Percentiles rank a stretch among this genome's conserved stretches.
These are phyloP conservation scores for Resseliella maxima DNA, from an alignment of 2,888 invertebrate genomes.

Conservation along the genomic window DNA sequence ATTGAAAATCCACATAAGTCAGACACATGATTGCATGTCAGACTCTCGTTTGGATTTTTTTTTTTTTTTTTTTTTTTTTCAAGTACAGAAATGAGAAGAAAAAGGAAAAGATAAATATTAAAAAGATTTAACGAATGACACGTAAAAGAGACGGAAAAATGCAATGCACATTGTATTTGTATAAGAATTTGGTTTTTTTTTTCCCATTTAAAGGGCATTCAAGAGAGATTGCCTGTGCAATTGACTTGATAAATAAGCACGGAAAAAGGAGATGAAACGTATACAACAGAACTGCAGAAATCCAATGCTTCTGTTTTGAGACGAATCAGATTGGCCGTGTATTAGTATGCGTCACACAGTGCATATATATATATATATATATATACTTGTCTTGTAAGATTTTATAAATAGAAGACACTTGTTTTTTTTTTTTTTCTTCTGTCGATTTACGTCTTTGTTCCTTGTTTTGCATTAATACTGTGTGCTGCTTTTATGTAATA, in stretches of 20 bases:
- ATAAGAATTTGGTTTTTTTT: background rate
- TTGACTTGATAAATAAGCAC: background rate
- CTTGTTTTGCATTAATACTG: constrained; percentile 12
- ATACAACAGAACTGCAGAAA: background rate
- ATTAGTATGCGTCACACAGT: constrained; percentile 14
- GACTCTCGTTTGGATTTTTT: background rate
- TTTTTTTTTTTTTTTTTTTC: too few relatives aligned
- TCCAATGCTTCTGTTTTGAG: constrained; percentile 46
- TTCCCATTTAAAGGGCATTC: constrained; percentile 28
- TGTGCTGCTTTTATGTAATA: constrained; percentile 35
- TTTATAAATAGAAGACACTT: constrained; percentile 51
- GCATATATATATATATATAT: background rate
- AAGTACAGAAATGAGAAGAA: constrained; percentile 26
- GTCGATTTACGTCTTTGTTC: constrained; percentile 33
- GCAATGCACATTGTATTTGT: background rate
- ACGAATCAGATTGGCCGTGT: background rate
- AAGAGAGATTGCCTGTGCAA: background rate
- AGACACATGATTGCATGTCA: constrained; percentile 41
- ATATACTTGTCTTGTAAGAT: constrained; percentile 43
- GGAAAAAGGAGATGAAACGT: background rate
- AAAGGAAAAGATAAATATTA: too few relatives aligned
- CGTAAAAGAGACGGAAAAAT: background rate
- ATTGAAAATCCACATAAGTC: background rate
- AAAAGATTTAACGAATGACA: background rate
- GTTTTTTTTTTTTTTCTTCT: background rate